These are phyloP conservation scores for Coptodon rendalli DNA, from an alignment of 2,113 vertebrate genomes.

Conservation along the genomic window DNA sequence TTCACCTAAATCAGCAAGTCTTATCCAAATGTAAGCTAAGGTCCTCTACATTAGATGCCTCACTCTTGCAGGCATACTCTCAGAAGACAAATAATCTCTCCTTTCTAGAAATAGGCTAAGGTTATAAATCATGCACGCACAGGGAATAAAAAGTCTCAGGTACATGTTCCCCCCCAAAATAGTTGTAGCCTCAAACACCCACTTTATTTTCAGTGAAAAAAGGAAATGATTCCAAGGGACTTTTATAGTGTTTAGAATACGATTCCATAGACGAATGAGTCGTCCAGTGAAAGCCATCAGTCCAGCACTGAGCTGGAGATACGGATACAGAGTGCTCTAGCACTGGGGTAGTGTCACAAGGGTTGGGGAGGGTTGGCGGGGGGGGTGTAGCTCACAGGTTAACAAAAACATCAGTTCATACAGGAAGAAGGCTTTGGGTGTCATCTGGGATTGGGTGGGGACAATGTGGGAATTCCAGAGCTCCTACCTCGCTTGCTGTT, in stretches of 20 bases:
- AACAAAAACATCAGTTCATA: constrained; percentile 79
- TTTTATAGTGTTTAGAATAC: constrained; percentile 34
- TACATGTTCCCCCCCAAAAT: constrained; percentile 45
- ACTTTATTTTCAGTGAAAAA: constrained; percentile 28
- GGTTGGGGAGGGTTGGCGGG: background rate
- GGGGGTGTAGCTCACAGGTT: background rate
- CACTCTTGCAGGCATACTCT: constrained; percentile 9
- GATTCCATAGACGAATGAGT: constrained; percentile 12
- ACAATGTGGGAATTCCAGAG: constrained; percentile 83
- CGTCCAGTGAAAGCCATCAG: constrained; percentile 2
- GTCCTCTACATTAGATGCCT: constrained; percentile 5
- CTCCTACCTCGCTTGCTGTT: constrained; percentile 98
- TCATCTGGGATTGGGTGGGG: constrained; percentile 42
- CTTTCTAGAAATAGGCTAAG: constrained; percentile 59
- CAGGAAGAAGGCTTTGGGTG: constrained; percentile 70
- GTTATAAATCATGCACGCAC: constrained; percentile 58
- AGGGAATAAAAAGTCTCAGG: constrained; percentile 35
- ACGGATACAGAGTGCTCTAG: background rate
- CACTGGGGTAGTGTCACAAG: background rate
- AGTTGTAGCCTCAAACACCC: constrained; percentile 27
- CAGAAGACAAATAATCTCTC: constrained; percentile 58
- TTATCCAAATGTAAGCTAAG: background rate
- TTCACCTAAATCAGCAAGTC: constrained; percentile 22
- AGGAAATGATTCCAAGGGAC: constrained; percentile 37
- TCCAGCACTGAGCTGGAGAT: background rate